Percentiles rank a stretch among this genome's conserved stretches.
Conservation (phyloP, 2,113 vertebrate species). For the Vidua chalybeata region DNA sequence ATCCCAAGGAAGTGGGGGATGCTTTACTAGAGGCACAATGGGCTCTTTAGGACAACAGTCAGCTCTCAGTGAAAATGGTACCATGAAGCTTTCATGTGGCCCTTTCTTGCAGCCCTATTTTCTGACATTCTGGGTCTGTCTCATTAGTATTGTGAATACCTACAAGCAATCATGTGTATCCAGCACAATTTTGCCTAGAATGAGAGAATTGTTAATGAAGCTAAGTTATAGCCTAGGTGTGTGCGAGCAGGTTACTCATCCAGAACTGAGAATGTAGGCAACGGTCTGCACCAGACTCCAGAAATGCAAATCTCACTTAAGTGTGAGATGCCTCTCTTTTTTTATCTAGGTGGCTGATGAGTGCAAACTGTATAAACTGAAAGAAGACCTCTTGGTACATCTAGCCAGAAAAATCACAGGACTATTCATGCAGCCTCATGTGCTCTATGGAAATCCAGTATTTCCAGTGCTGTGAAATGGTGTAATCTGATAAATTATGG, state of each 20-base stretch:
- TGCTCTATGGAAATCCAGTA: background rate
- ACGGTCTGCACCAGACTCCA: background rate
- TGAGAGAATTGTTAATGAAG: background rate
- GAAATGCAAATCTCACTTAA: background rate
- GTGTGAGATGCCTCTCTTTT: background rate
- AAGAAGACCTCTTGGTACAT: background rate
- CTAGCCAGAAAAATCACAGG: background rate
- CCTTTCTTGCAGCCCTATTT: background rate
- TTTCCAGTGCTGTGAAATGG: background rate
- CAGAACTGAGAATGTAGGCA: background rate
- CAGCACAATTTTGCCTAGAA: background rate
- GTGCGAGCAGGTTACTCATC: background rate
- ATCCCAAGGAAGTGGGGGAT: rapidly evolving
- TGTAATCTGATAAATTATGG: background rate
- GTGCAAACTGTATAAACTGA: background rate
- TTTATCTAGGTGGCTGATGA: background rate
- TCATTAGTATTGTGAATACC: background rate
- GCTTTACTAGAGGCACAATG: rapidly evolving
- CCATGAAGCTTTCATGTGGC: background rate
- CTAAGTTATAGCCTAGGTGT: background rate
- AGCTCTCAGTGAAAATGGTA: background rate
- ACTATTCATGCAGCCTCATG: background rate
- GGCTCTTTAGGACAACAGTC: background rate
- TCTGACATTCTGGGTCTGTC: background rate
- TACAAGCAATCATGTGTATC: too few relatives aligned